A percentile compares a stretch with the other conserved stretches of the same genome.
Evolutionary conservation across 2,797 vertebrate genomes (phyloP).

Genomic region (Bucorvus abyssinicus): DNA sequence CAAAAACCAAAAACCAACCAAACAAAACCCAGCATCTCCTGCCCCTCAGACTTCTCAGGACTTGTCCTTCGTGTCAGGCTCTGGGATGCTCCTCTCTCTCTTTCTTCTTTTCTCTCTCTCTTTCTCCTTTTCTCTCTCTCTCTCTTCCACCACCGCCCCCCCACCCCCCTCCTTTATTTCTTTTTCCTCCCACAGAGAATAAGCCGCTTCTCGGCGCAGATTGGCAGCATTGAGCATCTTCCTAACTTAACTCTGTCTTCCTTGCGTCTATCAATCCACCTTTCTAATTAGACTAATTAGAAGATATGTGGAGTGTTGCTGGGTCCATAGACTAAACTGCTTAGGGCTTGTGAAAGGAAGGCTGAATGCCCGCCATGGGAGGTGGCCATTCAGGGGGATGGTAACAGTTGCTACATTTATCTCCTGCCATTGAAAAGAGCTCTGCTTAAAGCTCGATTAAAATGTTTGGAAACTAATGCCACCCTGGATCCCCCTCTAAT

Average conservation of each 20-base stretch:
- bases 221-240: slow-evolving; percentile 68
- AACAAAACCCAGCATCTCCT: not conserved
- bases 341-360: slow-evolving; percentile 71
- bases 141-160: too few species aligned
- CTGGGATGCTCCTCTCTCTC: not conserved
- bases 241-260: slow-evolving; percentile 57
- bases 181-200: not conserved
- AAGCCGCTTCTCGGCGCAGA: not conserved
- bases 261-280: slow-evolving; percentile 68
- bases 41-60: not conserved
- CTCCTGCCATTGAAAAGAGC: slow-evolving; percentile 83
- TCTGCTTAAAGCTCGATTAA: slow-evolving; percentile 88
- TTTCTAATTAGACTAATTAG: slow-evolving; percentile 84
- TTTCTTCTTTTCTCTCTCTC: fast-evolving
- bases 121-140: fast-evolving
- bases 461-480: slow-evolving; percentile 91
- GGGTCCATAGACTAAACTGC: slow-evolving; percentile 59
- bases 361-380: slow-evolving; percentile 85
- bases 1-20: too few species aligned
- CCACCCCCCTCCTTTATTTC: not conserved
- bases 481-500: slow-evolving; percentile 87
- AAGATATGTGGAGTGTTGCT: slow-evolving; percentile 68
- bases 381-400: slow-evolving; percentile 77
- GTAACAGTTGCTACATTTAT: slow-evolving; percentile 90
- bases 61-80: not conserved